These are phyloP conservation scores for Cheilosia soror DNA, from an alignment of 2,888 invertebrate genomes.

Conservation along the genomic window DNA sequence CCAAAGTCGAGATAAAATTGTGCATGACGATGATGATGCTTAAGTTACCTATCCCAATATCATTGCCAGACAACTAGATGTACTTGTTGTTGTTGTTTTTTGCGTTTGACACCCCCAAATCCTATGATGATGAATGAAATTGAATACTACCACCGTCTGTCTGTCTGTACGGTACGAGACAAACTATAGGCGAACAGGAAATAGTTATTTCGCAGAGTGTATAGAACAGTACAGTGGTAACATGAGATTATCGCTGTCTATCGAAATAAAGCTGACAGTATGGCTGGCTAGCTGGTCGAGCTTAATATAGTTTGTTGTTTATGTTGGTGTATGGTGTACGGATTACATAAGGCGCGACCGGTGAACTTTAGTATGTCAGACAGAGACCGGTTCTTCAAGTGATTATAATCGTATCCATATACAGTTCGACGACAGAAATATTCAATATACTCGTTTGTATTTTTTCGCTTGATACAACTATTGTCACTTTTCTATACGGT, in stretches of 20 bases:
- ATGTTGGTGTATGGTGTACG: neutral
- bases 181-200: slow-evolving; percentile 48
- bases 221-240: slow-evolving; percentile 1
- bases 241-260: slow-evolving; percentile 13
- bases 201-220: slow-evolving; percentile 6
- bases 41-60: slow-evolving; percentile 62
- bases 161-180: slow-evolving; percentile 24
- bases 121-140: slow-evolving; percentile 52
- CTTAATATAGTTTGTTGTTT: slow-evolving; percentile 3
- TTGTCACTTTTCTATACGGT: no score
- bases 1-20: slow-evolving; percentile 9
- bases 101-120: slow-evolving; percentile 31
- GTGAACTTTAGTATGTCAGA: slow-evolving; percentile 1
- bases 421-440: neutral
- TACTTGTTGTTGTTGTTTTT: slow-evolving; percentile 15
- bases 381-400: neutral
- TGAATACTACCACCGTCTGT: slow-evolving; percentile 50
- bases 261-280: slow-evolving; percentile 16
- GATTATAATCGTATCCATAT: neutral
- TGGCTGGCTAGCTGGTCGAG: neutral
- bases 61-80: slow-evolving; percentile 1
- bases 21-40: slow-evolving; percentile 2
- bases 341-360: slow-evolving; percentile 3
- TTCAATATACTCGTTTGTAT: neutral
- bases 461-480: no score